Conservation (phyloP, 2,113 vertebrate genomes). For the Ptilorrhoa leucosticta region DNA sequence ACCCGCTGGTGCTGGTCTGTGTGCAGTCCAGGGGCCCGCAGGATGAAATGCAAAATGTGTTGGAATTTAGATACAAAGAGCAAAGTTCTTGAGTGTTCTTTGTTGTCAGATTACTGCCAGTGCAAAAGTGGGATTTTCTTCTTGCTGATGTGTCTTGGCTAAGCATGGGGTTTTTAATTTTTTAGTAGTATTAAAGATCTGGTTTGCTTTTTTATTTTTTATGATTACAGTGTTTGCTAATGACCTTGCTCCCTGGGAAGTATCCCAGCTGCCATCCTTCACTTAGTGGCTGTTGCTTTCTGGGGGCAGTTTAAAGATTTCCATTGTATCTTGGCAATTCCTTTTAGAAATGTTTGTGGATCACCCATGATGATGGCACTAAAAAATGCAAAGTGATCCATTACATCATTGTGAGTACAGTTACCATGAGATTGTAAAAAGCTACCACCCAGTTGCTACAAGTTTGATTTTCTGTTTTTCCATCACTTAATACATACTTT, state of each 20-base stretch:
- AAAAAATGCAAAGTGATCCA: background rate
- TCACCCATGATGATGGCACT: background rate
- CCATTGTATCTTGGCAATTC: background rate
- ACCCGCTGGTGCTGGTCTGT: fast-evolving
- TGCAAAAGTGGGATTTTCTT: background rate
- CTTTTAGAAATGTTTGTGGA: background rate
- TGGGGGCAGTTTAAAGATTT: background rate
- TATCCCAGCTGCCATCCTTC: background rate
- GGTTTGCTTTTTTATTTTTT: background rate
- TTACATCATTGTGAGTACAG: background rate
- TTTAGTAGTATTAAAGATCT: background rate
- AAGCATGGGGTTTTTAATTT: fast-evolving
- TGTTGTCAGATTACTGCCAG: background rate
- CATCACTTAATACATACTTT: background rate
- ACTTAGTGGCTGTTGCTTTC: background rate
- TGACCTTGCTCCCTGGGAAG: background rate
- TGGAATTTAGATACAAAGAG: background rate
- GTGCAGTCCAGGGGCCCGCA: background rate
- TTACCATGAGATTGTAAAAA: background rate
- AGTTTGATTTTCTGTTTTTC: background rate
- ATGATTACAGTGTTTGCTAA: background rate
- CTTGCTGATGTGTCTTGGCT: background rate
- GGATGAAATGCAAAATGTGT: background rate
- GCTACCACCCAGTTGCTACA: background rate
- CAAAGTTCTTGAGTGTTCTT: background rate